Percentiles rank a stretch among this genome's conserved stretches.
Conservation (phyloP, 1,140 invertebrate species). For the Trypoxylus dichotomus region DNA sequence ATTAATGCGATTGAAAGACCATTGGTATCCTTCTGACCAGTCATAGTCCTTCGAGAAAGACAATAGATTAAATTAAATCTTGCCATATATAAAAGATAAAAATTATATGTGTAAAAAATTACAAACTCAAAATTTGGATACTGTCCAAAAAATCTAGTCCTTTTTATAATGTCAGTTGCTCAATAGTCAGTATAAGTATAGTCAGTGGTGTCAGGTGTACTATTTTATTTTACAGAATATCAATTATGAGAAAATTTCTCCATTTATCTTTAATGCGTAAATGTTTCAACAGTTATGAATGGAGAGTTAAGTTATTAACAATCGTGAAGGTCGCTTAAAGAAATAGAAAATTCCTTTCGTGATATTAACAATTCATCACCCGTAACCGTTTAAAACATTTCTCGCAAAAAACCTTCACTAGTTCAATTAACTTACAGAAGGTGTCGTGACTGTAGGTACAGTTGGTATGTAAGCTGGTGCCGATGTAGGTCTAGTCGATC, state of each 20-base stretch:
- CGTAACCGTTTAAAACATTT: not conserved
- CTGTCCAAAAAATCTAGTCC: not conserved
- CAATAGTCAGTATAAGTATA: not conserved
- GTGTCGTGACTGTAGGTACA: slow-evolving; percentile 32
- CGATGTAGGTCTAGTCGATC: slow-evolving; percentile 38
- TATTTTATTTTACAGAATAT: slow-evolving; percentile 38
- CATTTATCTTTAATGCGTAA: not conserved
- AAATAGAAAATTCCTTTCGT: not conserved
- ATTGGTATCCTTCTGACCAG: slow-evolving; percentile 41
- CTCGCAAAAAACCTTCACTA: not conserved
- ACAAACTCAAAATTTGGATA: not conserved
- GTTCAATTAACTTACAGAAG: slow-evolving; percentile 35
- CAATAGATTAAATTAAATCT: slow-evolving; percentile 30
- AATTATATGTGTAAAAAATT: not conserved
- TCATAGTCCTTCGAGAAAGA: slow-evolving; percentile 43
- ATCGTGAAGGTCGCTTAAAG: not conserved
- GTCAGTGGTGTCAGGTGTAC: slow-evolving; percentile 35
- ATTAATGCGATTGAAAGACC: slow-evolving; percentile 40
- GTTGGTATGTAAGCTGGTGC: slow-evolving; percentile 40
- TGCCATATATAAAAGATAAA: slow-evolving; percentile 9
- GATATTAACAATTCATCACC: not conserved
- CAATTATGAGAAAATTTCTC: not conserved
- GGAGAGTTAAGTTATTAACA: not conserved
- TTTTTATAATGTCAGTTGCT: not conserved
- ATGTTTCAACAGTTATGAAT: not conserved